Base-by-base conservation (phyloP, 2,797 vertebrate genomes). In the Salarias fasciatus region DNA sequence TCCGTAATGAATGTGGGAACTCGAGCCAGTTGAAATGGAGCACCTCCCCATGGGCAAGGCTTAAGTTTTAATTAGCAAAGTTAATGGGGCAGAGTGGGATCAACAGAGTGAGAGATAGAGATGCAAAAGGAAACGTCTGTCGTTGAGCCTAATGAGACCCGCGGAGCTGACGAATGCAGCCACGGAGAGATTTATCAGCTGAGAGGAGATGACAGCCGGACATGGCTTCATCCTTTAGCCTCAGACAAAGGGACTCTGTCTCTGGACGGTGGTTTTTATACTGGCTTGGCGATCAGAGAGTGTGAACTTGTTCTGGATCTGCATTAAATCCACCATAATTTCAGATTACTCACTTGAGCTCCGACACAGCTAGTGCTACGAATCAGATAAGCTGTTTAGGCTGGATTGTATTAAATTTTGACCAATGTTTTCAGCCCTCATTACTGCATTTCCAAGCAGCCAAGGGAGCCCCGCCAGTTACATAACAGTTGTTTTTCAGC, bases 11-110 rank as follows among this genome's bases (percentile, higher is more conserved):
- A 79, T 83, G 82, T 89, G 82, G 71, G 85, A 89, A 86, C 68
- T 59, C 64, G 53, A 80, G 63, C 70, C 52, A 58, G 78, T 72
- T 71, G 66, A 89, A 86, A 65, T 87, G 64, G 69, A 84, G 57
- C 82, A 33, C 70, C 62, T 80, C 64, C 81, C 82, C 55, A 54
- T 50, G 63, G 79, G 58, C 18, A 61, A 41, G 56, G 37, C 61
- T 79, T 72, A 70, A 50, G 50, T 84, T 86, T 87, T 85, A 90
- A 90, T 89, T 89, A 85, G 78, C 77, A 46, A 75, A 77, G 55
- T 89, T 87, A 86, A 86, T 83, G 75, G 75, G 70, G 60, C 61
- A 65, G 73, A 50, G 64, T 73, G 44, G 53, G 71, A 84, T 79
- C 63, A 69, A 70, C 65, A 56, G 47, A 61, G 43, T 38, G 41